phyloP scores from a whole-genome alignment of 1,140 invertebrate genomes.

The Solenopsis invicta region DNA sequence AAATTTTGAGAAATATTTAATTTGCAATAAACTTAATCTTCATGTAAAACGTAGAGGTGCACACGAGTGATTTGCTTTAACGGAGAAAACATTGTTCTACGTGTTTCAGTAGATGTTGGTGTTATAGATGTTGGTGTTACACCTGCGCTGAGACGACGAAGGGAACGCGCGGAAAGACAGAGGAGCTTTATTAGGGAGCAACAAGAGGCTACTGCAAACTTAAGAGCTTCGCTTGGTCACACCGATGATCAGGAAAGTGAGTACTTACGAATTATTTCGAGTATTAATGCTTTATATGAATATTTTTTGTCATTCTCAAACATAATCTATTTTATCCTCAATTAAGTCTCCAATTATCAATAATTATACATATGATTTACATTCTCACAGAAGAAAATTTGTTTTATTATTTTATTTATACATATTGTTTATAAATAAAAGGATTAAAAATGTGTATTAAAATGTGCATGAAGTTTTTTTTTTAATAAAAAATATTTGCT shows the following conservation, averaged over 20 bases:
- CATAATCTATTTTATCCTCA: background rate
- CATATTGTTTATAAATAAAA: background rate
- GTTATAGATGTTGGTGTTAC: slow-evolving; percentile 92
- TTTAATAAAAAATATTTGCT: background rate
- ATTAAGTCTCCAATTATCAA: background rate
- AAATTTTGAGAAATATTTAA: background rate
- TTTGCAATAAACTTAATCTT: background rate
- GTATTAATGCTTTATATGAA: background rate
- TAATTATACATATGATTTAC: background rate
- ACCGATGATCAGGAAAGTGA: slow-evolving; percentile 86
- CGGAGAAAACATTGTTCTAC: slow-evolving; percentile 56
- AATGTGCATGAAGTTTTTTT: background rate
- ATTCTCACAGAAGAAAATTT: slow-evolving; percentile 2
- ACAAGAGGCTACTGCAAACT: slow-evolving; percentile 89
- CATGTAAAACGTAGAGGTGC: background rate
- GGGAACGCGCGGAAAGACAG: slow-evolving; percentile 93
- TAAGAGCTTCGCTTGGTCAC: slow-evolving; percentile 86
- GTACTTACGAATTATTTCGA: slow-evolving; percentile 61
- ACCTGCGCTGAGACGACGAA: slow-evolving; percentile 90
- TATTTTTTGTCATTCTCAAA: background rate
- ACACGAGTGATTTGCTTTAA: slow-evolving; percentile 11
- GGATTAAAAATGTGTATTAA: background rate
- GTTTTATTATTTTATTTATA: background rate
- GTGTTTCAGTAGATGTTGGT: slow-evolving; percentile 88
- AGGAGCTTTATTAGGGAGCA: slow-evolving; percentile 93